phyloP scores from a whole-genome alignment of 2,113 vertebrate species.

The Leucopternis melanops region DNA sequence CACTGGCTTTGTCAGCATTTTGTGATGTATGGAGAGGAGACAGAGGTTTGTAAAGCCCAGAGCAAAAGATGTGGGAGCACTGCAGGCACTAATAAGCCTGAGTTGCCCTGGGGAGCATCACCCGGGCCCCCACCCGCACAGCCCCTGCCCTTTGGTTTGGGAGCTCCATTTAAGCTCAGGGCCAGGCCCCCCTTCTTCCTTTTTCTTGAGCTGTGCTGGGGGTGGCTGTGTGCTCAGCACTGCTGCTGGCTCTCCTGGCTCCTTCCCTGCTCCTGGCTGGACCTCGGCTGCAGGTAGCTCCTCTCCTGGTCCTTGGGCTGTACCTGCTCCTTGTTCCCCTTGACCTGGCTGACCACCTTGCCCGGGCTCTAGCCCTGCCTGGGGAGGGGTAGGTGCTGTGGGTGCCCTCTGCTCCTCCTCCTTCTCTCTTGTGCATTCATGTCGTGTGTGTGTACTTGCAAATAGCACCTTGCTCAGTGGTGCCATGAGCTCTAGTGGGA shows the following conservation, averaged over 20 bases:
- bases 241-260: neutral
- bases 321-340: neutral
- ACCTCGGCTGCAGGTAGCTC: neutral
- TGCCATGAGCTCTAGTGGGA: accelerated
- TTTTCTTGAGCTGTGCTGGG: neutral
- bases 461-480: neutral
- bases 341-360: accelerated
- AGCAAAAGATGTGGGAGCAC: accelerated
- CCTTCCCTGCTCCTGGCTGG: accelerated
- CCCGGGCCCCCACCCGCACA: neutral
- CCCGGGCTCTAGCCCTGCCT: neutral
- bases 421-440: accelerated
- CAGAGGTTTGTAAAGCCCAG: neutral
- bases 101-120: neutral
- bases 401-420: neutral
- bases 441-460: neutral
- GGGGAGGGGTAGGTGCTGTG: neutral
- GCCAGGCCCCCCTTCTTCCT: accelerated
- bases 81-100: neutral
- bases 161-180: neutral
- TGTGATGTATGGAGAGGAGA: accelerated
- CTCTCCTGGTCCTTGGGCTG: neutral
- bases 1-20: neutral
- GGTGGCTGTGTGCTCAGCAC: accelerated
- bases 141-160: neutral